These are phyloP conservation scores for Synanceia verrucosa DNA, from an alignment of 2,797 vertebrate species.

Conservation along the genomic window DNA sequence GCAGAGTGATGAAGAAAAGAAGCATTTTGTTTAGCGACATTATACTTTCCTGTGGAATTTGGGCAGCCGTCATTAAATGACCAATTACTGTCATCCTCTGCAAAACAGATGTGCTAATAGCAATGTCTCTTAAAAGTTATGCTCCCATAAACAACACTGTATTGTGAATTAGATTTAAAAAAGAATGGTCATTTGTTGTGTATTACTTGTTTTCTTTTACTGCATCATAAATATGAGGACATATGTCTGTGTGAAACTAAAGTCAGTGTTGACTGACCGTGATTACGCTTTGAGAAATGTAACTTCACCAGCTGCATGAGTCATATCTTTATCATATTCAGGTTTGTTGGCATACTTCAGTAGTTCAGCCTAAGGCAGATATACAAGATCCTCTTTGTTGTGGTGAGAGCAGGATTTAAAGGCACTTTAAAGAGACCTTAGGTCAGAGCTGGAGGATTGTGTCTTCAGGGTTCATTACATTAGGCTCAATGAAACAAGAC, in stretches of 20 bases:
- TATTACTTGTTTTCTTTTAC: neutral
- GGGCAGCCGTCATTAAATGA: neutral
- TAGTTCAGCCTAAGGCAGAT: neutral
- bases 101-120: neutral
- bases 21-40: neutral
- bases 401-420: neutral
- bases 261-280: too few species aligned
- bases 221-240: neutral
- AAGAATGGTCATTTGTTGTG: too few species aligned
- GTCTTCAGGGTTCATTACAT: neutral
- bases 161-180: neutral
- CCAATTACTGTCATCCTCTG: neutral
- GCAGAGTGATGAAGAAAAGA: neutral
- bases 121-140: neutral
- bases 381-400: neutral
- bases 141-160: accelerated
- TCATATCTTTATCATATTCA: too few species aligned
- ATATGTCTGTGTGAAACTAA: neutral
- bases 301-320: too few species aligned
- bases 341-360: too few species aligned
- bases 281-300: too few species aligned
- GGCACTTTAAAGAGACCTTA: neutral
- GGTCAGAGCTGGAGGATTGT: neutral
- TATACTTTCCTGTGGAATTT: neutral
- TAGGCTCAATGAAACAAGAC: neutral